Conservation (phyloP, 2,888 invertebrate genomes). For the Linnaemya tessellans region DNA sequence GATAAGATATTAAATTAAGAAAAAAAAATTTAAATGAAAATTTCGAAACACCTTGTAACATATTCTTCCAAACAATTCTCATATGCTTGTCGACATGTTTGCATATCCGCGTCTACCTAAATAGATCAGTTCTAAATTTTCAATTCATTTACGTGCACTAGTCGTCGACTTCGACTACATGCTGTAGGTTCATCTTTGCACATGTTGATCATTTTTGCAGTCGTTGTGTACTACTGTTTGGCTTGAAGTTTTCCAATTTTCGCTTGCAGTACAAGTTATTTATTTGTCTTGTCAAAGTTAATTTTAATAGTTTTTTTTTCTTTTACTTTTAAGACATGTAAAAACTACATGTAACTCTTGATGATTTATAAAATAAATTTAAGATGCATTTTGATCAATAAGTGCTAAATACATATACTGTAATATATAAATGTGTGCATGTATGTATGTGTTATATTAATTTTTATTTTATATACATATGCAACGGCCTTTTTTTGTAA, state of each 20-base stretch:
- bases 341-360: slow-evolving; percentile 49
- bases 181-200: too few species aligned
- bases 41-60: neutral
- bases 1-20: neutral
- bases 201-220: slow-evolving; percentile 49
- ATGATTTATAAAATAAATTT: slow-evolving; percentile 25
- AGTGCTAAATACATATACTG: neutral
- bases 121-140: too few species aligned
- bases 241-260: neutral
- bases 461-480: slow-evolving; percentile 23
- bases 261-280: slow-evolving; percentile 1
- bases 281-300: slow-evolving; percentile 17
- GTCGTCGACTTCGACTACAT: too few species aligned
- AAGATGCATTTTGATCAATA: slow-evolving; percentile 15
- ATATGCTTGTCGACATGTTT: too few species aligned
- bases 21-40: neutral
- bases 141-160: too few species aligned
- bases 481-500: slow-evolving; percentile 36
- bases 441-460: neutral
- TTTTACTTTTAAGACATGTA: slow-evolving; percentile 4
- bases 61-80: slow-evolving; percentile 6
- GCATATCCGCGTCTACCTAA: too few species aligned
- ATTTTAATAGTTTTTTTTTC: slow-evolving; percentile 4
- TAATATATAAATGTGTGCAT: neutral
- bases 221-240: slow-evolving; percentile 22